Percentiles rank a stretch among this genome's conserved stretches.
phyloP scores from a whole-genome alignment of 2,797 vertebrate genomes.

The Corythornis leucogaster region DNA sequence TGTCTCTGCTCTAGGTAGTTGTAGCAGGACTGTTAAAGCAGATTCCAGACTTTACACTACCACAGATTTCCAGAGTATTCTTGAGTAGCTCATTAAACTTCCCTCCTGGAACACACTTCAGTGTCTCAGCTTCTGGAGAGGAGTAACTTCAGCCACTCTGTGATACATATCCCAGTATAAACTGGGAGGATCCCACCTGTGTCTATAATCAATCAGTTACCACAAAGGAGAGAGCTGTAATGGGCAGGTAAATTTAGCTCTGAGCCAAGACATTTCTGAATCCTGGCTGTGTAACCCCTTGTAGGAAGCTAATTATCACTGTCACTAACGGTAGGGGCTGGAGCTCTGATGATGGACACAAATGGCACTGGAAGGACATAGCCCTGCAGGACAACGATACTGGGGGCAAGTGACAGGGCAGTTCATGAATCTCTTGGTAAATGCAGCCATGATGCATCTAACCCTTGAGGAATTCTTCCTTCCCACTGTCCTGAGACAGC shows the following conservation, averaged over 20 bases:
- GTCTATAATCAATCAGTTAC: too few relatives aligned
- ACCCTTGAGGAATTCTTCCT: background rate
- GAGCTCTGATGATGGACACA: background rate
- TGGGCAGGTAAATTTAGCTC: background rate
- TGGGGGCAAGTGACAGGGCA: background rate
- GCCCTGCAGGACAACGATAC: background rate
- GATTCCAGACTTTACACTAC: background rate
- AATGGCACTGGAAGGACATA: background rate
- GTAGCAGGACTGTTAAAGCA: background rate
- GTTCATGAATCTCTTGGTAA: background rate
- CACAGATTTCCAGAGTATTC: background rate
- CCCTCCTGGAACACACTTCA: background rate
- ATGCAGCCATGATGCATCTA: background rate
- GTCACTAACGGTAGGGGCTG: background rate
- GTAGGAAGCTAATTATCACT: background rate
- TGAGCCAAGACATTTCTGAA: background rate
- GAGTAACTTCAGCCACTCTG: background rate
- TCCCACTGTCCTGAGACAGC: background rate
- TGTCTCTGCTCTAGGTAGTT: background rate
- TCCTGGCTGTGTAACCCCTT: background rate
- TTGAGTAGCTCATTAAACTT: background rate
- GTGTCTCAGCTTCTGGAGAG: background rate
- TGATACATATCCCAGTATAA: background rate
- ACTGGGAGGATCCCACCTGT: background rate
- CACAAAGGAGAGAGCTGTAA: fast-evolving